Evolutionary conservation across 1,140 invertebrate genomes (phyloP).

Genomic region (Euglossa dilemma): DNA sequence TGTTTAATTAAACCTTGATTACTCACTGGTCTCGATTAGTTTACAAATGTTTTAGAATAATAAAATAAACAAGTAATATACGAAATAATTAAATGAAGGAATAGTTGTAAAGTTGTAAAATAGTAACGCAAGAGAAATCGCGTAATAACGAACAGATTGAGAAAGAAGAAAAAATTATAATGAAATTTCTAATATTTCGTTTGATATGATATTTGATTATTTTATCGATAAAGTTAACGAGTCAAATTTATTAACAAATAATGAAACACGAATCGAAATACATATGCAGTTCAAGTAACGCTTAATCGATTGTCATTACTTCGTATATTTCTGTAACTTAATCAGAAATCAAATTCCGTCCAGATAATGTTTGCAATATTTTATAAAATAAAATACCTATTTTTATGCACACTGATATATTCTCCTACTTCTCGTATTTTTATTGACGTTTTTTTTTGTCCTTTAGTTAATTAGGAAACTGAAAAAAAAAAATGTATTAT

Average conservation of each 20-base stretch:
- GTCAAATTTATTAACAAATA: background rate
- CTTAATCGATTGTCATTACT: background rate
- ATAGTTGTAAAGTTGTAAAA: background rate
- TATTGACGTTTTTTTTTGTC: background rate
- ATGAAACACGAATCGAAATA: background rate
- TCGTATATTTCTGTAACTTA: background rate
- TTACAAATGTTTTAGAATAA: background rate
- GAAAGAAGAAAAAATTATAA: background rate
- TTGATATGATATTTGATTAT: background rate
- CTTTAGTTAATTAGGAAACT: background rate
- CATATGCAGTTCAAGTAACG: background rate
- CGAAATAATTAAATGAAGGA: background rate
- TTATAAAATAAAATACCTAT: constrained; percentile 18
- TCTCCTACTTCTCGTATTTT: background rate
- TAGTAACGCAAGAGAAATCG: background rate
- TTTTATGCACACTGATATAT: constrained; percentile 5
- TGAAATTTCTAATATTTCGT: constrained; percentile 12
- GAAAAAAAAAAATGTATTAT: background rate
- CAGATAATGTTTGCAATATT: background rate
- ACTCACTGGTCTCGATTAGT: background rate
- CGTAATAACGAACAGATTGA: background rate
- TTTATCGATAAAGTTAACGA: background rate
- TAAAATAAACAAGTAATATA: background rate
- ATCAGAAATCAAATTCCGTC: background rate
- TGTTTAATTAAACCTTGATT: background rate